A percentile compares a stretch with the other conserved stretches of the same genome.
These are phyloP conservation scores for Aplochiton taeniatus DNA, from an alignment of 2,797 vertebrate genomes.

Conservation along the genomic window DNA sequence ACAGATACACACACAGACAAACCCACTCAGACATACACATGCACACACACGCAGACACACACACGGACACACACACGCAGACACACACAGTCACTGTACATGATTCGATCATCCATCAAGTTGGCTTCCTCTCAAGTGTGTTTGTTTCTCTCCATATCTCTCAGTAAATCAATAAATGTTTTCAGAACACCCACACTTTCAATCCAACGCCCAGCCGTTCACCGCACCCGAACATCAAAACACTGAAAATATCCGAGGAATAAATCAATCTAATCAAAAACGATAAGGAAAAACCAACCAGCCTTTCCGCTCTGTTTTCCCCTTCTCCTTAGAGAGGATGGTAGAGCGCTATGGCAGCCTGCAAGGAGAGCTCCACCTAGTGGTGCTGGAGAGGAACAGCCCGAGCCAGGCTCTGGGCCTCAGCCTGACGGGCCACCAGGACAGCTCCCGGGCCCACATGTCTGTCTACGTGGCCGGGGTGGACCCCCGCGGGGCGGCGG, in stretches of 20 bases:
- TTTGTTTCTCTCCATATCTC: too few species aligned
- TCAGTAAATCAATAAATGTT: too few species aligned
- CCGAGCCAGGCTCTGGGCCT: conserved; percentile 85
- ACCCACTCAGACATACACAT: background rate
- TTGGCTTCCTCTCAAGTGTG: too few species aligned
- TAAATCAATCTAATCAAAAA: too few species aligned
- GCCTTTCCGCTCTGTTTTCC: background rate
- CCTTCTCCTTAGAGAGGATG: conserved; percentile 78
- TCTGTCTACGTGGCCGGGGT: conserved; percentile 88
- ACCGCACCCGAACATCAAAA: too few species aligned
- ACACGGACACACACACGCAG: background rate
- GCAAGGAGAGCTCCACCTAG: conserved; percentile 85
- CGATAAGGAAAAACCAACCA: too few species aligned
- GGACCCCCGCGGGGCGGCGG: conserved; percentile 87
- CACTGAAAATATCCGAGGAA: too few species aligned
- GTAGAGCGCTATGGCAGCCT: conserved; percentile 86
- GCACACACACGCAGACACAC: background rate
- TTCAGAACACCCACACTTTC: too few species aligned
- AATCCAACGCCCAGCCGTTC: too few species aligned
- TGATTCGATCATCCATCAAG: background rate
- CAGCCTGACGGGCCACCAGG: conserved; percentile 85
- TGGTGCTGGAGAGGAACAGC: conserved; percentile 88
- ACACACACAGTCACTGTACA: conserved; percentile 42
- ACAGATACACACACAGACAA: background rate
- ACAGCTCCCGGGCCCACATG: conserved; percentile 83